Percentiles rank a stretch among this genome's conserved stretches.
phyloP scores from a whole-genome alignment of 2,113 vertebrate genomes.

The Poeciliopsis retropinna region DNA sequence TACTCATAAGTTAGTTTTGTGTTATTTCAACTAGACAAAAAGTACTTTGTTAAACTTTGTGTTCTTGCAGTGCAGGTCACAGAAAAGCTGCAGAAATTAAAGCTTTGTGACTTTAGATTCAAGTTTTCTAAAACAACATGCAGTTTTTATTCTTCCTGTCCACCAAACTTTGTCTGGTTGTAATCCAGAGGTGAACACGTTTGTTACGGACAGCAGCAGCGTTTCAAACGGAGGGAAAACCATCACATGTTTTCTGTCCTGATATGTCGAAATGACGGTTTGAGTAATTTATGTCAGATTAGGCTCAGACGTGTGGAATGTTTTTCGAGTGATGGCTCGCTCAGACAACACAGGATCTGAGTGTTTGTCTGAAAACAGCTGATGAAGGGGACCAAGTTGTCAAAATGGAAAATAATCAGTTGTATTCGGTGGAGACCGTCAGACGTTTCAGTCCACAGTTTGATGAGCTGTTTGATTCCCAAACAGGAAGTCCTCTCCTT shows the following conservation, averaged over 20 bases:
- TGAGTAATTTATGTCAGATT: not conserved
- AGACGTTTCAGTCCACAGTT: conserved; percentile 3
- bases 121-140: not conserved
- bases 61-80: no score
- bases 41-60: no score
- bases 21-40: no score
- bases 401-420: not conserved
- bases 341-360: not conserved
- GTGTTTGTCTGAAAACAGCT: not conserved
- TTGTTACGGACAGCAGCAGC: not conserved
- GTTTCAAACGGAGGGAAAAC: not conserved
- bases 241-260: not conserved
- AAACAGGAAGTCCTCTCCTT: conserved; percentile 17
- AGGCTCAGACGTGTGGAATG: not conserved
- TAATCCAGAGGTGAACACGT: not conserved
- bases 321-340: not conserved
- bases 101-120: not conserved
- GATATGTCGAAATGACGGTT: not conserved
- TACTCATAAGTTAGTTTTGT: no score
- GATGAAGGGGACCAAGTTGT: not conserved
- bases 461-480: conserved; percentile 9
- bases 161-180: not conserved
- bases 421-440: not conserved
- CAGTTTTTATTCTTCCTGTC: not conserved
- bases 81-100: not conserved